Conservation (phyloP, 2,113 vertebrate genomes). For the Taurulus bubalis region DNA sequence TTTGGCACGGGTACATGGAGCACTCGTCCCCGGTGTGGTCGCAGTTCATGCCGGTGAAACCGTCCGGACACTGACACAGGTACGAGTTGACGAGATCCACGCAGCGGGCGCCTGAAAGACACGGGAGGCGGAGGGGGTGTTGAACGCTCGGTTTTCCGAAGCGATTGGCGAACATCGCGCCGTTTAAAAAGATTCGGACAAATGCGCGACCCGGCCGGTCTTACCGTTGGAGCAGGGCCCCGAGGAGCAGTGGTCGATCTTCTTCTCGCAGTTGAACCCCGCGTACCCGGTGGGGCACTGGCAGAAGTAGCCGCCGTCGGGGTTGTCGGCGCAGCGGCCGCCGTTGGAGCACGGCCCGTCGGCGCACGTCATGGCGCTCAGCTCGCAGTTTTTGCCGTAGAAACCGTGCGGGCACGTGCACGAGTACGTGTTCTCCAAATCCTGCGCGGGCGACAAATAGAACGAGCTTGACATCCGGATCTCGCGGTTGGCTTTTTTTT, state of each 20-base stretch:
- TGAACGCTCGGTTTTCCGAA: background rate
- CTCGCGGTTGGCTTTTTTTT: background rate
- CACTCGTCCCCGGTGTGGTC: constrained; percentile 90
- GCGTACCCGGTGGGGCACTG: constrained; percentile 92
- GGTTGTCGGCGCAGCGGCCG: constrained; percentile 92
- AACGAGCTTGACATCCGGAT: constrained; percentile 15
- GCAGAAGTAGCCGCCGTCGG: constrained; percentile 93
- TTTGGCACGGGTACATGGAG: constrained; percentile 89
- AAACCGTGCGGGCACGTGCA: constrained; percentile 95
- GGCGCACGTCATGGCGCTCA: constrained; percentile 96
- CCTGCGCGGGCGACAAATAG: constrained; percentile 79
- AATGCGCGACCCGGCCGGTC: background rate
- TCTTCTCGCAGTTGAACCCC: constrained; percentile 98
- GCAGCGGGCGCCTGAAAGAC: constrained; percentile 89
- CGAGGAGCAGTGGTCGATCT: constrained; percentile 94
- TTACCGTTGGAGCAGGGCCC: constrained; percentile 94
- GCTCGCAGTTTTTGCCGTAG: constrained; percentile 95
- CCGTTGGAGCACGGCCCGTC: constrained; percentile 96
- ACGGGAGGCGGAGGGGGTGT: background rate
- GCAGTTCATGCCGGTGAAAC: constrained; percentile 93
- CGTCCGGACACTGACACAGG: constrained; percentile 93
- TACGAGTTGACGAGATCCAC: constrained; percentile 93
- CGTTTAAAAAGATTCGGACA: too few species aligned
- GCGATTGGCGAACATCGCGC: too few species aligned
- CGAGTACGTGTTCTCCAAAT: constrained; percentile 92